A percentile compares a stretch with the other conserved stretches of the same genome.
These are phyloP conservation scores for Acanthurus lineatus DNA, from an alignment of 2,797 vertebrate genomes.

Conservation along the genomic window DNA sequence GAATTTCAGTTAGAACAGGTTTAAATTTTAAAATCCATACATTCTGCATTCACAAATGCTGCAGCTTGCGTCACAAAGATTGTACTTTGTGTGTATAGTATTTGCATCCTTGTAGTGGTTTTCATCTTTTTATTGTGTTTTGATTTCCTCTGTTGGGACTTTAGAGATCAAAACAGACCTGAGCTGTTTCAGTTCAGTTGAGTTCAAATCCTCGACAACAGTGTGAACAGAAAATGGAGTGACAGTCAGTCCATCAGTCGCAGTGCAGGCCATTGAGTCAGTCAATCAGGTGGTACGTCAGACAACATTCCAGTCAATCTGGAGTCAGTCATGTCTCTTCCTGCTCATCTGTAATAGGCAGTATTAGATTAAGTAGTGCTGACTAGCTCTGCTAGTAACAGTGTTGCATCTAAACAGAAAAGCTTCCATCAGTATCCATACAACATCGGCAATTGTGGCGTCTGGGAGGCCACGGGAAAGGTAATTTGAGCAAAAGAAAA, in stretches of 20 bases:
- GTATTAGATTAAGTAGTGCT: slow-evolving; percentile 80
- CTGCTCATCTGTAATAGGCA: slow-evolving; percentile 69
- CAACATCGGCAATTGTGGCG: slow-evolving; percentile 82
- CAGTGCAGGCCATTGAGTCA: slow-evolving; percentile 25
- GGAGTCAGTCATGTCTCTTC: slow-evolving; percentile 63
- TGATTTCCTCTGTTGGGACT: not conserved
- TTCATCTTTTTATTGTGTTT: not conserved
- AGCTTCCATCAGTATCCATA: slow-evolving; percentile 87
- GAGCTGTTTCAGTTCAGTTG: not conserved
- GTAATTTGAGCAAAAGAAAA: slow-evolving; percentile 89
- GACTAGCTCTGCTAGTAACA: slow-evolving; percentile 75
- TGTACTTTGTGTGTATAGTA: not conserved
- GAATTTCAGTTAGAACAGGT: no score
- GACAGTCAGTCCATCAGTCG: slow-evolving; percentile 16
- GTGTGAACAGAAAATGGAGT: not conserved
- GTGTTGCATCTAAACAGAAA: slow-evolving; percentile 77
- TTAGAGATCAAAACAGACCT: not conserved
- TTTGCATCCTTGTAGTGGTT: not conserved
- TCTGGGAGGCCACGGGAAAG: slow-evolving; percentile 82
- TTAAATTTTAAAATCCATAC: no score
- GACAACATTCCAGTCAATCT: slow-evolving; percentile 55
- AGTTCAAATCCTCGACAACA: slow-evolving; percentile 16
- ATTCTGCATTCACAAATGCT: not conserved
- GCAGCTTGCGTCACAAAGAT: not conserved
- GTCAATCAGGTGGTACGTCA: slow-evolving; percentile 58